phyloP scores from a whole-genome alignment of 2,113 vertebrate species.

The Marmota monax region DNA sequence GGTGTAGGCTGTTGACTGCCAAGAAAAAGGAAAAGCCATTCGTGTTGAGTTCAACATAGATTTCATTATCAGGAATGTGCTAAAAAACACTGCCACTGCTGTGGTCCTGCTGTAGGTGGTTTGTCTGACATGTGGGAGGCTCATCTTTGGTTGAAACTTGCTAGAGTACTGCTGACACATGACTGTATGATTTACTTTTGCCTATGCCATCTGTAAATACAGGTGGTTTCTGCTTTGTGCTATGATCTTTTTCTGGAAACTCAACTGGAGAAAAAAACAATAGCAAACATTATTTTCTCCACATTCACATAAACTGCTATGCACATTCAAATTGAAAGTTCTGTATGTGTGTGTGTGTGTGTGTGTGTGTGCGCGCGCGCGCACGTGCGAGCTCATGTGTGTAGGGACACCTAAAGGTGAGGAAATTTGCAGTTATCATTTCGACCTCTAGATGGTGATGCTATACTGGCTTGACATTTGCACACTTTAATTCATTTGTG shows the following conservation, averaged over 20 bases:
- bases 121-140: slow-evolving; percentile 46
- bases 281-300: neutral
- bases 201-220: neutral
- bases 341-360: neutral
- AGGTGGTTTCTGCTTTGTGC: neutral
- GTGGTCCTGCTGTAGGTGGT: slow-evolving; percentile 17
- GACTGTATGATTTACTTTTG: neutral
- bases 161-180: neutral
- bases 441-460: slow-evolving; percentile 71
- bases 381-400: no score
- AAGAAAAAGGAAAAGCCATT: slow-evolving; percentile 38
- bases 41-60: neutral
- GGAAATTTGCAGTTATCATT: slow-evolving; percentile 14
- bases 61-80: slow-evolving; percentile 39
- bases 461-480: neutral
- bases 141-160: neutral
- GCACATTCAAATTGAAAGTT: neutral
- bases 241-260: slow-evolving; percentile 27
- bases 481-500: neutral
- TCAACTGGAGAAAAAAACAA: slow-evolving; percentile 35
- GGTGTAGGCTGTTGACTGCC: neutral
- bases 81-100: neutral
- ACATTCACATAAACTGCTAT: neutral
- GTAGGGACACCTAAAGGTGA: neutral
- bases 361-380: no score